Base-by-base conservation (phyloP, 2,888 invertebrate genomes). In the Agriopis marginaria region DNA sequence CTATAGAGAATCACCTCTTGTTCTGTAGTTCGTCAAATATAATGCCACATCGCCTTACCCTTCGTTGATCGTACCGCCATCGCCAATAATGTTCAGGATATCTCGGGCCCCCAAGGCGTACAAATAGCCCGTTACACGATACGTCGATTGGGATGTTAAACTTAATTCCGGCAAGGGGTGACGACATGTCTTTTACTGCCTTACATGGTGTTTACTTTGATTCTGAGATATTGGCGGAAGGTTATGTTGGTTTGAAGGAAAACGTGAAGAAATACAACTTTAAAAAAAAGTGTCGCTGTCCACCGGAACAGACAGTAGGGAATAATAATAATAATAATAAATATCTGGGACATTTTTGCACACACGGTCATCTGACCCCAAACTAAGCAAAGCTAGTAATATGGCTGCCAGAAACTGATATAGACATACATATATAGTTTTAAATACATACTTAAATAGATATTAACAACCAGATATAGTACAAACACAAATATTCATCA, bases 131-230 rank as follows among this genome's bases (percentile, higher is more conserved):
- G 86, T 88, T 85, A 88, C 86, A 83, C 89, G 91, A 93, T 92
- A 93, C 89, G 91, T 92, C 92, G 91, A 93, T 91, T 88, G 91
- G 89, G 90, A 91, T 92, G 93, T 92, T 91, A 90, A 91, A 90
- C 90, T 91, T 92, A 93, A 92, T 92, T 91, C 89, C 82, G 84
- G 85, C 79, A 89, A 91, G 90, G 92, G 92, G 89, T 88, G 86
- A 84, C 79, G 82, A 86, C 89, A 86, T 85, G 88, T 86, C 88
- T 89, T 89, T 89, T 89, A 89, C 90, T 83, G 89, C 87, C 88
- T 86, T 80, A 82, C 82, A 79, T 78, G 81, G 78, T 86, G 85
- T 89, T 87, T 86, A 79, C 90, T 88, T 89, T 91, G 89, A 90
- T 90, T 87, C 82, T 74, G 75, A 79, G 65, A 75, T 71, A 32